Evolutionary conservation across 53 echinoderm and acorn worm genomes (phyloP).

Genomic region (Echinarachnius parma): DNA sequence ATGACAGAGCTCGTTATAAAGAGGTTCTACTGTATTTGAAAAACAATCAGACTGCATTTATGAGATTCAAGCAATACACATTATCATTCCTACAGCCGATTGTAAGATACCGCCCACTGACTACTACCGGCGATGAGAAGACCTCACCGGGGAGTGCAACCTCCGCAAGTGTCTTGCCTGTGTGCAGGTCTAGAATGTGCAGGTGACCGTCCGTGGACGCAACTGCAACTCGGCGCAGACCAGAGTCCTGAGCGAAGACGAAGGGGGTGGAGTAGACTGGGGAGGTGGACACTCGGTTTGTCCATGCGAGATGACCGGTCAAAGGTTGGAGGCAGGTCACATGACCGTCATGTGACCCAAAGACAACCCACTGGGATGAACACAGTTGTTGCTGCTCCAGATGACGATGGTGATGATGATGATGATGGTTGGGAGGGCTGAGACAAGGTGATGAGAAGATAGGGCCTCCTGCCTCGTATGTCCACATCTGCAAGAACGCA

Average conservation of each 20-base stretch:
- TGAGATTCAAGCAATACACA: slow-evolving; percentile 62
- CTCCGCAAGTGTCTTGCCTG: slow-evolving; percentile 50
- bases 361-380: slow-evolving; percentile 54
- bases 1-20: too few species aligned
- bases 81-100: slow-evolving; percentile 77
- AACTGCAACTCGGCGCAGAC: neutral
- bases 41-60: too few species aligned
- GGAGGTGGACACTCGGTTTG: slow-evolving; percentile 29
- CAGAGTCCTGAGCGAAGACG: slow-evolving; percentile 18
- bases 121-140: slow-evolving; percentile 76
- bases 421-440: neutral
- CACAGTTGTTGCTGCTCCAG: too few species aligned
- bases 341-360: slow-evolving; percentile 79
- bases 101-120: slow-evolving; percentile 28
- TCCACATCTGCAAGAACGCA: slow-evolving; percentile 60
- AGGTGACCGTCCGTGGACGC: slow-evolving; percentile 61
- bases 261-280: slow-evolving; percentile 76
- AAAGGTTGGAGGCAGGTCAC: slow-evolving; percentile 64
- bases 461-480: slow-evolving; percentile 50
- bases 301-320: slow-evolving; percentile 40
- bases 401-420: neutral
- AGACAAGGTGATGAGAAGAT: slow-evolving; percentile 82
- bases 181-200: slow-evolving; percentile 46
- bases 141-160: slow-evolving; percentile 67
- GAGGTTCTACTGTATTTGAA: too few species aligned